Evolutionary conservation across 92 coral and sea anemone species (phyloP), one percentile per base, ranked within the genome.

Genomic region (Nematostella vectensis): DNA sequence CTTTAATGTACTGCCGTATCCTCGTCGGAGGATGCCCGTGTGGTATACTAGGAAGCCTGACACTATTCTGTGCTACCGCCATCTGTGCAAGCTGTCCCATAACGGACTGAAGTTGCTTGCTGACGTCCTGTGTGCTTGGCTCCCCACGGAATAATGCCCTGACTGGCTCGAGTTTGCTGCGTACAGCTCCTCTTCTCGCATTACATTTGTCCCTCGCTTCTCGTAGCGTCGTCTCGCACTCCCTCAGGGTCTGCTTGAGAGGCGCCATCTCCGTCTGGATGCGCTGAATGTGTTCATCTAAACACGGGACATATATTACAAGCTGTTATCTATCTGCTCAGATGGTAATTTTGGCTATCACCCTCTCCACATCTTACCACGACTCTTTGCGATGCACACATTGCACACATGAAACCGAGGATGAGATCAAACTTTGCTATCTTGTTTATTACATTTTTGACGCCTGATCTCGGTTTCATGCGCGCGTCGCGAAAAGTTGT

Each of bases 281-380:
- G 30, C 85, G 79, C 64, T 84, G 83, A 29, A 84, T 79, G 58
- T 84, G 87, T 56, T 79, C 87, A 50, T 84, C 94, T 84, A 54
- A 2, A 49, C 51, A 23, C 4, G 8, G n/a, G n/a, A n/a, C n/a
- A n/a, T n/a, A n/a, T n/a, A 44, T 61, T 20, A 21, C 8, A 36
- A 27, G 1, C n/a, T n/a, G n/a, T n/a, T n/a, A n/a, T n/a, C n/a
- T n/a, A n/a, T n/a, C n/a, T n/a, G n/a, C n/a, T n/a, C n/a, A n/a
- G n/a, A n/a, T n/a, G n/a, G n/a, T n/a, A n/a, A n/a, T n/a, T n/a
- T n/a, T n/a, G n/a, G n/a, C n/a, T n/a, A n/a, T n/a, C 11, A 9
- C n/a, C 10, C 44, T 9, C 44, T 37, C 11, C 11, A 9, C 44
- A n/a, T 9, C n/a, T 37, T 37, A n/a, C 44, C 10, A 37, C 44